These are phyloP conservation scores for Charadrius vociferus DNA, from an alignment of 2,113 vertebrate species.

Conservation along the genomic window DNA sequence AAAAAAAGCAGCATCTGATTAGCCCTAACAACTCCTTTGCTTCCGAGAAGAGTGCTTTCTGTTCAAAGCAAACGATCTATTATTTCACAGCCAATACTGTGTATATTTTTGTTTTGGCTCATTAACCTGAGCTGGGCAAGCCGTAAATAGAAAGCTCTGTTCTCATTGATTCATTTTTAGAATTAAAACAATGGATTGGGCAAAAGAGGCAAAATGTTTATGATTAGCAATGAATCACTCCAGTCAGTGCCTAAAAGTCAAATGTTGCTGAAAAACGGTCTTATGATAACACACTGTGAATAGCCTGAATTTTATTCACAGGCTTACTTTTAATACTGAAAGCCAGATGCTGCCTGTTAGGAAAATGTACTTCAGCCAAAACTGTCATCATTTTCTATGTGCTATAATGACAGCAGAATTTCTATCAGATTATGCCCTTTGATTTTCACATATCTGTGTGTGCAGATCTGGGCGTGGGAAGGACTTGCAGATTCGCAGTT, in stretches of 20 bases:
- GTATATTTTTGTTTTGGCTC: constrained; percentile 2
- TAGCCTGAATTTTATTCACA: constrained; percentile 62
- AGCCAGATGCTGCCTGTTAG: constrained; percentile 62
- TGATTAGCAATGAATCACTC: neutral
- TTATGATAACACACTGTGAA: neutral
- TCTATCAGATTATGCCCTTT: constrained; percentile 70
- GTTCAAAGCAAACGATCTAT: neutral
- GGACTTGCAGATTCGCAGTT: constrained; percentile 22
- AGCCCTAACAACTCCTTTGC: neutral
- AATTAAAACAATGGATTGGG: neutral
- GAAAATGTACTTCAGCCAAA: constrained; percentile 44
- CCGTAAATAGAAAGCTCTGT: constrained; percentile 13
- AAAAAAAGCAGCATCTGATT: neutral
- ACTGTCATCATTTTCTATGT: constrained; percentile 17
- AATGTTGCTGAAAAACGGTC: neutral
- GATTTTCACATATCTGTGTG: constrained; percentile 54
- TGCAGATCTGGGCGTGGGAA: constrained; percentile 23
- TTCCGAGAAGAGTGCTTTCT: neutral
- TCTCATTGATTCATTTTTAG: neutral
- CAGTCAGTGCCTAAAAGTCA: neutral
- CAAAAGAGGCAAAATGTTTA: constrained; percentile 11
- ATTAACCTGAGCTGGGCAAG: constrained; percentile 31
- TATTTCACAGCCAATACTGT: neutral
- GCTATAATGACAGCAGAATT: constrained; percentile 45
- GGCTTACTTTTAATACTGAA: constrained; percentile 52